A percentile compares a stretch with the other conserved stretches of the same genome.
phyloP scores from a whole-genome alignment of 2,888 invertebrate species.

The Trichogramma evanescens region DNA sequence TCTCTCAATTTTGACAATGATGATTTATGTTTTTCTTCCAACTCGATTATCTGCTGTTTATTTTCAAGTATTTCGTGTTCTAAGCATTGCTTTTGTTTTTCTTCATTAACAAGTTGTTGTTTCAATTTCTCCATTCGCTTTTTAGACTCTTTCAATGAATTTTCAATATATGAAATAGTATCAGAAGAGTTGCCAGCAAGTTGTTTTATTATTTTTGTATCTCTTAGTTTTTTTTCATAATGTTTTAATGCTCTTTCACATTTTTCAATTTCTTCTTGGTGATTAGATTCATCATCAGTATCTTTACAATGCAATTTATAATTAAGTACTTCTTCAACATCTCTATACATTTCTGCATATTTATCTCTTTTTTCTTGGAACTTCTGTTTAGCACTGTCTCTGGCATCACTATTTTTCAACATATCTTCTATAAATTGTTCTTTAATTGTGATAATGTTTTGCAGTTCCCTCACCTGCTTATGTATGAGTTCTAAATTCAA shows the following conservation, averaged over 20 bases:
- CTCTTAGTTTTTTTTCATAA: slow-evolving; percentile 51
- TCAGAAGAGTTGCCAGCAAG: slow-evolving; percentile 59
- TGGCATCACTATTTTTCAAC: slow-evolving; percentile 53
- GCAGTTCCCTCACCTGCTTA: slow-evolving; percentile 64
- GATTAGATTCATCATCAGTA: slow-evolving; percentile 37
- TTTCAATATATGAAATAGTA: slow-evolving; percentile 66
- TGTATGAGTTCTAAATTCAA: slow-evolving; percentile 61
- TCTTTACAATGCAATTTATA: slow-evolving; percentile 29
- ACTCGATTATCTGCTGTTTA: slow-evolving; percentile 47
- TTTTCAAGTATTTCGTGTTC: slow-evolving; percentile 59
- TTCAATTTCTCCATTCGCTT: slow-evolving; percentile 70
- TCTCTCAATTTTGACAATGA: slow-evolving; percentile 40
- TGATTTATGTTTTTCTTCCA: slow-evolving; percentile 52
- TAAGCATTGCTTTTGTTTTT: slow-evolving; percentile 62
- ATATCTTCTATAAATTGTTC: slow-evolving; percentile 68
- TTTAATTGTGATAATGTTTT: slow-evolving; percentile 63
- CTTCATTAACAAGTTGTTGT: slow-evolving; percentile 66
- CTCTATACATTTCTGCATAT: slow-evolving; percentile 56
- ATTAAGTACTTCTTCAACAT: slow-evolving; percentile 36
- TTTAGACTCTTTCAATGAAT: slow-evolving; percentile 65
- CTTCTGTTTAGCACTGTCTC: slow-evolving; percentile 54
- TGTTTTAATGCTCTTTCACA: slow-evolving; percentile 48
- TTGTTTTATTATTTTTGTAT: slow-evolving; percentile 51
- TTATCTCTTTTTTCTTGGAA: slow-evolving; percentile 60
- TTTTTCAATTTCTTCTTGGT: slow-evolving; percentile 44